Conservation (phyloP, 2,113 vertebrate genomes). For the Columbina picui region DNA sequence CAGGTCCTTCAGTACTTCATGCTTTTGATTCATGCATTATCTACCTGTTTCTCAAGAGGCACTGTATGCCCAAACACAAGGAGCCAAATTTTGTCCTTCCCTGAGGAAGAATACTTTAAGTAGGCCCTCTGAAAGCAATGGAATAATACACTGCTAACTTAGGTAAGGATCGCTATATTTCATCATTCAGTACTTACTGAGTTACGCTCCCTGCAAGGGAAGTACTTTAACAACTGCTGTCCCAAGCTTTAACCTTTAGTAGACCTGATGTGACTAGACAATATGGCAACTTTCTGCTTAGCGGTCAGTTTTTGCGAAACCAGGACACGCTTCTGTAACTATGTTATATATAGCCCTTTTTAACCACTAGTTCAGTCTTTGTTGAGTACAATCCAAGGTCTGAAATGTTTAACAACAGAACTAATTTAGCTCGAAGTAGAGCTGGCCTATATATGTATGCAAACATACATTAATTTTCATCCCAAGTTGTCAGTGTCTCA, state of each 20-base stretch:
- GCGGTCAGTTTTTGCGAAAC: background rate
- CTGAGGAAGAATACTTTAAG: background rate
- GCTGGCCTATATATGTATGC: background rate
- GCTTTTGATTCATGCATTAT: background rate
- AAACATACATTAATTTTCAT: constrained; percentile 19
- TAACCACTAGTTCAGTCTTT: background rate
- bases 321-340: background rate
- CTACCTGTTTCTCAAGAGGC: background rate
- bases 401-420: constrained; percentile 14
- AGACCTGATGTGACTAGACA: background rate
- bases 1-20: background rate
- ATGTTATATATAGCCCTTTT: background rate
- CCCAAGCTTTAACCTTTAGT: background rate
- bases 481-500: background rate
- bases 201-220: background rate
- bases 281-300: background rate
- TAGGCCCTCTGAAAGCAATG: background rate
- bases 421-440: constrained; percentile 12
- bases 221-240: background rate
- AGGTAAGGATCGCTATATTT: background rate
- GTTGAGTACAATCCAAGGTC: background rate
- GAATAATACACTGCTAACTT: background rate
- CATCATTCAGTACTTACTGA: background rate
- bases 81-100: background rate
- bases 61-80: background rate